A percentile compares a stretch with the other conserved stretches of the same genome.
phyloP scores from a whole-genome alignment of 2,888 invertebrate species.

The Sphaeridia pumilis region DNA sequence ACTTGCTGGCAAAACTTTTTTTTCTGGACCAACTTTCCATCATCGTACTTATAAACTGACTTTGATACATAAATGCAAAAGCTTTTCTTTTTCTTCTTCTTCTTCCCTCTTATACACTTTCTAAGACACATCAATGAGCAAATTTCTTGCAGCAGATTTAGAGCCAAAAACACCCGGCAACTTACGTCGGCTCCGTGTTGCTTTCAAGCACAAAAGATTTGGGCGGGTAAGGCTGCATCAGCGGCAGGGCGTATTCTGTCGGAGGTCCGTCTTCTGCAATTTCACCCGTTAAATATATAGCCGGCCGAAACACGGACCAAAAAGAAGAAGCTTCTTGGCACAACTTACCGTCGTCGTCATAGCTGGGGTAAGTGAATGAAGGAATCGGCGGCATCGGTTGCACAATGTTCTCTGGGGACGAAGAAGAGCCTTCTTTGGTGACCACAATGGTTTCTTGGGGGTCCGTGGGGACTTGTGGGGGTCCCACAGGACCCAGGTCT shows the following conservation, averaged over 20 bases:
- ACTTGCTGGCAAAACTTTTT: too few species aligned
- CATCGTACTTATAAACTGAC: too few species aligned
- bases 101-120: too few species aligned
- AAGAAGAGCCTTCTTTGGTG: not conserved
- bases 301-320: not conserved
- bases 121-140: too few species aligned
- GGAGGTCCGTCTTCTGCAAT: constrained; percentile 45
- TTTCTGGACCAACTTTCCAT: too few species aligned
- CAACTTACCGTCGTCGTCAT: not conserved
- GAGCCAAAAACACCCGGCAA: too few species aligned
- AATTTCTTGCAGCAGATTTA: too few species aligned
- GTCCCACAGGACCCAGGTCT: not conserved
- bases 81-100: too few species aligned
- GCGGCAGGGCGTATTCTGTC: constrained; percentile 51
- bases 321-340: not conserved
- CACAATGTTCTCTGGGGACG: not conserved
- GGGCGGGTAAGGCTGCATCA: constrained; percentile 55
- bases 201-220: constrained; percentile 1
- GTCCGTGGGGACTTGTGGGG: too few species aligned
- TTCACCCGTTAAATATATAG: too few species aligned
- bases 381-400: not conserved
- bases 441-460: not conserved
- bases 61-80: too few species aligned
- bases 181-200: constrained; percentile 1
- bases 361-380: not conserved